Conservation (phyloP, 1,140 invertebrate species). For the Probaryconus sp. region DNA sequence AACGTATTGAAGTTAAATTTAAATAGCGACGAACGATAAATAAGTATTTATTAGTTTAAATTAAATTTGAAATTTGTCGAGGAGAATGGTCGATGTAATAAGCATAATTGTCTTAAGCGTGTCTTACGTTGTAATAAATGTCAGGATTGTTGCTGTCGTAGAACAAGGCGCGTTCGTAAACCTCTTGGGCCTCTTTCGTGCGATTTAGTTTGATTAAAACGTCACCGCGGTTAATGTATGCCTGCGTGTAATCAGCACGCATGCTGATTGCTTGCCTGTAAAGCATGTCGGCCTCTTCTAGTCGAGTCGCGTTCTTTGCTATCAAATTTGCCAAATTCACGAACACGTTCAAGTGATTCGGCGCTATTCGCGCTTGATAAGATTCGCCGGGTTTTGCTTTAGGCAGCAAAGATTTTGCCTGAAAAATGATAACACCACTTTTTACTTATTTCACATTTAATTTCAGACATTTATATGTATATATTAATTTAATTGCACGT, state of each 20-base stretch:
- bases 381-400: constrained; percentile 94
- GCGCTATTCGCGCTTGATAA: constrained; percentile 96
- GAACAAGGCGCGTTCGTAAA: constrained; percentile 94
- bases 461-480: background rate
- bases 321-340: constrained; percentile 97
- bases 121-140: constrained; percentile 97
- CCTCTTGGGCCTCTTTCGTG: constrained; percentile 95
- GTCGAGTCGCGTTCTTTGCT: constrained; percentile 92
- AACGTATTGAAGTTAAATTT: too few species aligned
- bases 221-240: constrained; percentile 97
- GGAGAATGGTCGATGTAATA: too few species aligned
- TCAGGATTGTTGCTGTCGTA: constrained; percentile 97
- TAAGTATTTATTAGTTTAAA: too few species aligned
- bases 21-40: too few species aligned
- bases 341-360: constrained; percentile 97
- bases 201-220: constrained; percentile 96
- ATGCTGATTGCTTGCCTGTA: constrained; percentile 97
- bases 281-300: constrained; percentile 95
- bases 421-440: constrained; percentile 31
- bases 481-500: too few species aligned
- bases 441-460: background rate
- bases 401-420: constrained; percentile 92
- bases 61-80: too few species aligned
- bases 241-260: constrained; percentile 97
- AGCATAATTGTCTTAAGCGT: constrained; percentile 56